These are phyloP conservation scores for Portunus trituberculatus DNA, from an alignment of 1,140 invertebrate genomes.

Conservation along the genomic window DNA sequence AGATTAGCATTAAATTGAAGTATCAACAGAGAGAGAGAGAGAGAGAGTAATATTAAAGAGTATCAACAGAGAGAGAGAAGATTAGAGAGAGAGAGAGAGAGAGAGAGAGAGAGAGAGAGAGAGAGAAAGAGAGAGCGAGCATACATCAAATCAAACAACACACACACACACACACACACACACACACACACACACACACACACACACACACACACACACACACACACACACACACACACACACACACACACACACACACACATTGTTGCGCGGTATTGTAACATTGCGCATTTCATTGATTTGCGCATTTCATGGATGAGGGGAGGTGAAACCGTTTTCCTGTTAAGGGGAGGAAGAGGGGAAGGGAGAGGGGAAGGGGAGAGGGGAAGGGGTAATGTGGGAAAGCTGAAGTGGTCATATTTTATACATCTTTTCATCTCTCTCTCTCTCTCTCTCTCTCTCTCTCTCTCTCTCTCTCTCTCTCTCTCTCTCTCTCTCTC, in stretches of 20 bases:
- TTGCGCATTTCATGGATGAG: background rate
- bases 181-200: slow-evolving; percentile 20
- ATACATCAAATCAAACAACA: background rate
- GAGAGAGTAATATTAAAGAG: too few relatives aligned
- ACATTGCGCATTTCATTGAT: background rate
- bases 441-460: too few relatives aligned
- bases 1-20: too few relatives aligned
- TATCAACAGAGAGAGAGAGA: too few relatives aligned
- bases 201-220: background rate
- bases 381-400: background rate
- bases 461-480: too few relatives aligned
- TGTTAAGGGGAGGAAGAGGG: background rate
- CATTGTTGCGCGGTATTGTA: background rate
- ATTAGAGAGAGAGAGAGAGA: background rate
- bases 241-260: background rate
- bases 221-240: slow-evolving; percentile 1
- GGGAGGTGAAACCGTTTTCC: background rate
- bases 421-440: background rate
- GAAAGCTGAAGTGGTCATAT: background rate
- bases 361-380: background rate
- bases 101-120: background rate
- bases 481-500: too few relatives aligned
- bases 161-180: too few relatives aligned
- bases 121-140: background rate
- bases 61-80: too few relatives aligned